Percentiles rank a stretch among this genome's conserved stretches.
phyloP scores from a whole-genome alignment of 2,888 invertebrate genomes.

The Lobophora halterata region DNA sequence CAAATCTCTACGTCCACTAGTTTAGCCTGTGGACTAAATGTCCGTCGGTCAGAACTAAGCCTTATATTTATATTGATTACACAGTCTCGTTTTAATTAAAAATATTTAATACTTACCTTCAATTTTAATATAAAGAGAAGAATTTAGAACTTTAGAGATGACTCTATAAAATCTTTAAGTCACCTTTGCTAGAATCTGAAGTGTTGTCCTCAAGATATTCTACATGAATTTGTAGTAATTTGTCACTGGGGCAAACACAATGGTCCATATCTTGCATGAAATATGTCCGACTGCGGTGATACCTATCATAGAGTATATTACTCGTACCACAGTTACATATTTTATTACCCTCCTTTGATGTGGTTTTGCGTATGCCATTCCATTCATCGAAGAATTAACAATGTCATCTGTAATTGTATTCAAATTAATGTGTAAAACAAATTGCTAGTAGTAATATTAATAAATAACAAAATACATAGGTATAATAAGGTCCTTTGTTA shows the following conservation, averaged over 20 bases:
- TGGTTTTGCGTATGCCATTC: conserved; percentile 31
- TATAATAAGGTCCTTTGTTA: no score
- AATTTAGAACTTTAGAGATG: no score
- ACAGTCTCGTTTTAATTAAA: no score
- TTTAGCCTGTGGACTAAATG: no score
- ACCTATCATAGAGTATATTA: conserved; percentile 41
- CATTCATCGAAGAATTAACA: conserved; percentile 13
- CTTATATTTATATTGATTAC: no score
- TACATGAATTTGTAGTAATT: conserved; percentile 47
- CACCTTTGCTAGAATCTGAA: conserved; percentile 31
- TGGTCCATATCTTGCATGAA: conserved; percentile 54
- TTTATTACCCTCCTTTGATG: conserved; percentile 23
- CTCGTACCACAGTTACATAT: no score
- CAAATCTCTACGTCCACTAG: no score
- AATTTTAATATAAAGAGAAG: no score
- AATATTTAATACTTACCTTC: no score
- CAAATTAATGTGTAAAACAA: conserved; percentile 7
- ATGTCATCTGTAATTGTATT: conserved; percentile 10
- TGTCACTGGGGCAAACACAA: conserved; percentile 59
- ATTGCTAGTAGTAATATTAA: conserved; percentile 6
- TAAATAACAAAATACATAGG: conserved; percentile 11
- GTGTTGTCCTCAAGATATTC: conserved; percentile 42
- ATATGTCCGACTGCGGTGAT: conserved; percentile 51
- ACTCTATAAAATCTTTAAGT: no score
- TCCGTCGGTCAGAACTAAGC: no score